These are phyloP conservation scores for Monochamus alternatus DNA, from an alignment of 2,888 invertebrate genomes.

Conservation along the genomic window DNA sequence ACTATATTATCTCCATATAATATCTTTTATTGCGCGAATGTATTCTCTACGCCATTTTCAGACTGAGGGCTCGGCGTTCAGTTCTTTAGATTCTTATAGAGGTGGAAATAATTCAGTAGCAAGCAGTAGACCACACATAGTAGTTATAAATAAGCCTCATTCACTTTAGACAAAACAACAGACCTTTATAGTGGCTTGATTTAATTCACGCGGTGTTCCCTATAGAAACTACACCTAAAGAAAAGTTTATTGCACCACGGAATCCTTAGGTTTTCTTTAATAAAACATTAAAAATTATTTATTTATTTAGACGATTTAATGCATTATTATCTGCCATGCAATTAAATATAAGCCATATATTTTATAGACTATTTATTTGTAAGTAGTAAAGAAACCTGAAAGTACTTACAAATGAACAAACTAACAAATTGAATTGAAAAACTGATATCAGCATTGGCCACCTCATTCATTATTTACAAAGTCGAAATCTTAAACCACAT, in stretches of 20 bases:
- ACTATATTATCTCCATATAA: background rate
- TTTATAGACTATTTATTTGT: too few species aligned
- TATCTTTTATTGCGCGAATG: conserved; percentile 4
- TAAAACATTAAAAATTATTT: too few species aligned
- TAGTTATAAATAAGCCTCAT: conserved; percentile 9
- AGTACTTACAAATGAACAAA: too few species aligned
- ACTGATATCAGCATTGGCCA: background rate
- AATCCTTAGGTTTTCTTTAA: too few species aligned
- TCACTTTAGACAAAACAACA: conserved; percentile 12
- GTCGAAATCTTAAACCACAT: background rate
- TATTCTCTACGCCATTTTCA: conserved; percentile 1
- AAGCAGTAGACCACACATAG: conserved; percentile 11
- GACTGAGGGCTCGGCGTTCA: background rate
- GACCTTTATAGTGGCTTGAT: conserved; percentile 10
- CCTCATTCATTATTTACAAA: conserved; percentile 6
- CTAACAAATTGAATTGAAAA: background rate
- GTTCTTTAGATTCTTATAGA: background rate
- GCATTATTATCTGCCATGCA: too few species aligned
- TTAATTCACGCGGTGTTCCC: conserved; percentile 8
- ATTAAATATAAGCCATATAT: too few species aligned
- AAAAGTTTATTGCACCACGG: background rate
- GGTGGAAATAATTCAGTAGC: background rate
- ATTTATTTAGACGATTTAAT: too few species aligned
- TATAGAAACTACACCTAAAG: background rate
- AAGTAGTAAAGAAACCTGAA: too few species aligned